These are phyloP conservation scores for Rhodeus uyekii DNA, from an alignment of 2,797 vertebrate genomes.

Conservation along the genomic window DNA sequence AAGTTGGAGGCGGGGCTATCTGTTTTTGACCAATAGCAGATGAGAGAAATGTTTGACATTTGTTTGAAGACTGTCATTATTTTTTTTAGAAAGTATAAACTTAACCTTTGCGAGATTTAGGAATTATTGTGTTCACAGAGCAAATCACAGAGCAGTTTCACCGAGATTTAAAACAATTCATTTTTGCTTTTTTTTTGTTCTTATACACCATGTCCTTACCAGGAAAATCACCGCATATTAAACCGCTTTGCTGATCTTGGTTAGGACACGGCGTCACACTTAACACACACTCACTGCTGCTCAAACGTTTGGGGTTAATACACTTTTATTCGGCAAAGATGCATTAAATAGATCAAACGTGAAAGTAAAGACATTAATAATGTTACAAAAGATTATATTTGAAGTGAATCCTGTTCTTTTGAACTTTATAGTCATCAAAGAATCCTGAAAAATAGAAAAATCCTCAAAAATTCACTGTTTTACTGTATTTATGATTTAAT, in stretches of 20 bases:
- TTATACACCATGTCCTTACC: neutral
- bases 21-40: neutral
- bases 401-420: neutral
- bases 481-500: neutral
- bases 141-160: neutral
- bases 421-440: neutral
- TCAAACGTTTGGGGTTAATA: neutral
- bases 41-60: neutral
- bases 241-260: neutral
- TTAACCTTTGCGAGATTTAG: neutral
- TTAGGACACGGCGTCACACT: neutral
- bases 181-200: neutral
- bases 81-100: neutral
- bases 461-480: fast-evolving
- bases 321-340: neutral
- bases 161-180: neutral
- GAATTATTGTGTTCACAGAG: neutral
- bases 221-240: neutral
- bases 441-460: neutral
- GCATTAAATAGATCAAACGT: neutral
- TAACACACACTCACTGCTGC: neutral
- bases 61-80: neutral
- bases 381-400: too few species aligned
- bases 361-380: neutral
- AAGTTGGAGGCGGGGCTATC: neutral